Evolutionary conservation across 2,888 invertebrate species (phyloP), one percentile per base, ranked within the genome.

Genomic region (Eilema caniola): DNA sequence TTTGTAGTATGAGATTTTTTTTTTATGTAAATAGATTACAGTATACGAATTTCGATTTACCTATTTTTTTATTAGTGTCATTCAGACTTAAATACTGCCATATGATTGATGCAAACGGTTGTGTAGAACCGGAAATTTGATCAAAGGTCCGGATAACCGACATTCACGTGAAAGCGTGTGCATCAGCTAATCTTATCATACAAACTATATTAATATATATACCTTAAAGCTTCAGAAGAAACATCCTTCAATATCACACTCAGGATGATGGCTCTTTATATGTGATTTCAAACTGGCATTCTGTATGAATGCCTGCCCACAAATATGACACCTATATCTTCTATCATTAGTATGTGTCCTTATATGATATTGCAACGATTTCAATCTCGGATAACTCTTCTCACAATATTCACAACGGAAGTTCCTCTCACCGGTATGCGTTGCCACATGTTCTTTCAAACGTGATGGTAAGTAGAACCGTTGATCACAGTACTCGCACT

Each of bases 251-350:
- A 94, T 88, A 78, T 93, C 94, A 77, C 93, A 94, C 61, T 94
- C 94, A 0, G 96, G 94, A 79, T 96, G 96, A 74, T 96, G 96
- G 11, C 93, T 95, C 68, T 96, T 96, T 66, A 96, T 95, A 84
- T 96, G 96, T 0, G 96, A 93, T 75, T 96, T 96, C 60, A 96
- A 80, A 75, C 96, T 96, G 0, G 96, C 94, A 66, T 96, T 96
- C 69, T 96, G 96, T 67, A 96, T 96, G 68, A 96, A 96, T 0
- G 96, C 96, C 62, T 96, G 95, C 1, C 92, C 95, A 72, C 96
- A 96, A 70, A 93, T 89, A 67, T 95, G 92, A 75, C 96, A 96
- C 1, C 96, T 85, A 69, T 96, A 96, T 10, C 96, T 88, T 25
- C 96, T 91, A 73, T 96, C 96, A 7, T 96, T 96, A 0, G 96